Evolutionary conservation across 2,113 vertebrate species (phyloP).

Genomic region (Neodon shergylaensis): DNA sequence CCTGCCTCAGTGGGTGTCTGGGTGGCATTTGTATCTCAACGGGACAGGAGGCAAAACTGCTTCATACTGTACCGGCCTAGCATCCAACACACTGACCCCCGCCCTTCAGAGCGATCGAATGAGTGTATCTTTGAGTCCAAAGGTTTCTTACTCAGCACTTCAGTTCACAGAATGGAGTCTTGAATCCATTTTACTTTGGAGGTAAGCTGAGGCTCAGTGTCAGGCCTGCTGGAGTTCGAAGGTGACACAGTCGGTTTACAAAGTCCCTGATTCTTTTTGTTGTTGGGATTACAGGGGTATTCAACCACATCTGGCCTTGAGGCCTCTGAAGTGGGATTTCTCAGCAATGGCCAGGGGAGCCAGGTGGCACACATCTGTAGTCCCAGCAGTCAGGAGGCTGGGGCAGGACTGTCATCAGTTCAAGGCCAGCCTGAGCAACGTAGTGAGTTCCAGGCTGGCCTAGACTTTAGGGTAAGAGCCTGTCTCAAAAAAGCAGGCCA

Average conservation of each 20-base stretch:
- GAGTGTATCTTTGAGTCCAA: fast-evolving
- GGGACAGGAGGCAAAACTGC: neutral
- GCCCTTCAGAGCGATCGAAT: fast-evolving
- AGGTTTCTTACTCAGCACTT: neutral
- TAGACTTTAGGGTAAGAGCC: neutral
- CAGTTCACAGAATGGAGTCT: neutral
- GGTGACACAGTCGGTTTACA: neutral
- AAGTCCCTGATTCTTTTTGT: neutral
- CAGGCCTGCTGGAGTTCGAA: neutral
- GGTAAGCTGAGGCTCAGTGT: neutral
- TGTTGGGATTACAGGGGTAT: neutral
- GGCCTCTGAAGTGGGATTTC: neutral
- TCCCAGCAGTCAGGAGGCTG: neutral
- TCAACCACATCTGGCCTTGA: neutral
- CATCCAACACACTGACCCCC: neutral
- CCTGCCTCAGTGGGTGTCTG: neutral
- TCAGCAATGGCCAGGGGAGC: neutral
- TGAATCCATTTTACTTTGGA: neutral
- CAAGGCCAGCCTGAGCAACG: neutral
- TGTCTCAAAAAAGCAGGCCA: neutral
- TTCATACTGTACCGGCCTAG: neutral
- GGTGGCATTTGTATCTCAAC: neutral
- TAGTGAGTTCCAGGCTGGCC: neutral
- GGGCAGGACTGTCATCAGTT: neutral
- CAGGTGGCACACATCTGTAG: neutral